Conservation (phyloP, 1,140 invertebrate genomes). For the Hylaeus anthracinus region DNA sequence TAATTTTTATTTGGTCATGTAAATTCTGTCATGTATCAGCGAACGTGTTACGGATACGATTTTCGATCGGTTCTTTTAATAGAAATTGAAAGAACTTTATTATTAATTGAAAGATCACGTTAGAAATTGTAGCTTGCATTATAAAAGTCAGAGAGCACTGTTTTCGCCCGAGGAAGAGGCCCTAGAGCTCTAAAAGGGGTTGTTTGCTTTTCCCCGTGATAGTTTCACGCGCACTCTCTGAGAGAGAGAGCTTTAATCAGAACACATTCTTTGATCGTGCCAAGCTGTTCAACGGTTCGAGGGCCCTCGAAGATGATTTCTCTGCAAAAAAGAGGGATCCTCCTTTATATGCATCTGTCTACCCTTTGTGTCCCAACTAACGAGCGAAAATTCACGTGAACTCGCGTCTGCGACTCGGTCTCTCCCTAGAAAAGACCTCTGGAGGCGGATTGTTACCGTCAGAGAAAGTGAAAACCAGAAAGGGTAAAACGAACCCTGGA, state of each 20-base stretch:
- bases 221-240: slow-evolving; percentile 2
- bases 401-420: slow-evolving; percentile 38
- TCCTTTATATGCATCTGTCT: slow-evolving; percentile 15
- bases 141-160: neutral
- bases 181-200: neutral
- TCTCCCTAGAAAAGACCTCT: slow-evolving; percentile 37
- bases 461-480: neutral
- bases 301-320: slow-evolving; percentile 45
- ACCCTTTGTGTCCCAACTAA: slow-evolving; percentile 51
- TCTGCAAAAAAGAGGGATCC: neutral
- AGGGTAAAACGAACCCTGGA: neutral
- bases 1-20: too few relatives aligned
- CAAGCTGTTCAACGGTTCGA: slow-evolving; percentile 23
- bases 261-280: slow-evolving; percentile 50
- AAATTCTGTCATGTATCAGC: too few relatives aligned
- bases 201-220: slow-evolving; percentile 1
- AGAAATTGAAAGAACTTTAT: too few relatives aligned
- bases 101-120: too few relatives aligned
- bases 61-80: too few relatives aligned
- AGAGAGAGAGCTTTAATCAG: slow-evolving; percentile 44
- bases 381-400: slow-evolving; percentile 60
- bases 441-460: neutral
- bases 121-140: neutral
- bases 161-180: neutral
- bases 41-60: too few relatives aligned